Percentiles rank a stretch among this genome's conserved stretches.
Evolutionary conservation across 2,888 invertebrate genomes (phyloP).

Genomic region (Drosophila merina): DNA sequence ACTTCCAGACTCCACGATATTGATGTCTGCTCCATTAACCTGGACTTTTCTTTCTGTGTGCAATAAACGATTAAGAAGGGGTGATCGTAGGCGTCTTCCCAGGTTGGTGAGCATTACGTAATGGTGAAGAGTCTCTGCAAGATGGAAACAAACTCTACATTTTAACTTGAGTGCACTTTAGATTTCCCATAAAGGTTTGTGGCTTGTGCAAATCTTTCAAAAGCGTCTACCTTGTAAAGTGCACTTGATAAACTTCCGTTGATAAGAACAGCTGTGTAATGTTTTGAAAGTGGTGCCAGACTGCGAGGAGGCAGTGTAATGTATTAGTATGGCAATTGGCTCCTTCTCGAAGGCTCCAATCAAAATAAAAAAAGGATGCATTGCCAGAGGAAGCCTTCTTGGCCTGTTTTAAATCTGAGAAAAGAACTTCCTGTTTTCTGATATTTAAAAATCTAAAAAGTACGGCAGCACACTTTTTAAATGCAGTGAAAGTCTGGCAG

Average conservation of each 20-base stretch:
- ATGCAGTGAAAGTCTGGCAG: not conserved
- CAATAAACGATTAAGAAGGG: conserved; percentile 29
- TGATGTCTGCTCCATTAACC: conserved; percentile 86
- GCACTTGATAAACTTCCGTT: conserved; percentile 28
- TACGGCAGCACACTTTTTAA: not conserved
- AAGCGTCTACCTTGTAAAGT: conserved; percentile 53
- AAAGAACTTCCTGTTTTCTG: not conserved
- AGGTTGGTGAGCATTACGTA: conserved; percentile 63
- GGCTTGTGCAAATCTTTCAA: conserved; percentile 41
- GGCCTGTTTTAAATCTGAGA: not conserved
- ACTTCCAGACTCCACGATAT: conserved; percentile 86
- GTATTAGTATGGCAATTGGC: not conserved
- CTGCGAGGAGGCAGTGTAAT: conserved; percentile 9
- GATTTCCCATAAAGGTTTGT: conserved; percentile 15
- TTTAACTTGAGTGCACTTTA: conserved; percentile 53
- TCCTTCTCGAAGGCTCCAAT: not conserved
- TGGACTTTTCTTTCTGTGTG: conserved; percentile 86
- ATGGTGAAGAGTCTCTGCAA: conserved; percentile 25
- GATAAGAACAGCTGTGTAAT: conserved; percentile 39
- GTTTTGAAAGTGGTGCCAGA: conserved; percentile 4
- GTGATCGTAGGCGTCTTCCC: conserved; percentile 24
- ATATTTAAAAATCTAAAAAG: not conserved
- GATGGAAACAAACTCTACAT: conserved; percentile 31
- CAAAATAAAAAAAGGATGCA: not conserved
- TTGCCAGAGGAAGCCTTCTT: not conserved